Evolutionary conservation across 1,140 invertebrate genomes (phyloP).

Genomic region (Drosophila miranda): DNA sequence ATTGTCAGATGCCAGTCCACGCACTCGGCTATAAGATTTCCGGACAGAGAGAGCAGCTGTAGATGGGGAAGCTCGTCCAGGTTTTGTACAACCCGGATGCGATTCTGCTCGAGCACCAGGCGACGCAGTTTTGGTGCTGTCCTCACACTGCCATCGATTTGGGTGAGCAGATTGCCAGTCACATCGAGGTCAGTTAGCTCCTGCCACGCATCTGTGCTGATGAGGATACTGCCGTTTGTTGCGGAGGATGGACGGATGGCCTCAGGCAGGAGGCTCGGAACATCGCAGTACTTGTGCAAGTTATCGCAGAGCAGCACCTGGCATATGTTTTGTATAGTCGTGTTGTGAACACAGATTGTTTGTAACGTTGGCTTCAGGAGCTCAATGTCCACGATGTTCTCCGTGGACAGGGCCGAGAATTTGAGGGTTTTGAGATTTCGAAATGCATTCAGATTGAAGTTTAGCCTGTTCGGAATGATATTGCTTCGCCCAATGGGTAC

Average conservation of each 20-base stretch:
- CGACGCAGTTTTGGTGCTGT: conserved; percentile 89
- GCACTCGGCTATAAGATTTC: conserved; percentile 88
- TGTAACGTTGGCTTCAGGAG: conserved; percentile 87
- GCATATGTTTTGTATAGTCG: conserved; percentile 85
- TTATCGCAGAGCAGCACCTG: conserved; percentile 91
- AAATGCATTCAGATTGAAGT: conserved; percentile 91
- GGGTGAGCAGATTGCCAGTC: conserved; percentile 89
- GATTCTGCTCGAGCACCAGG: conserved; percentile 90
- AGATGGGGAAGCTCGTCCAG: conserved; percentile 90
- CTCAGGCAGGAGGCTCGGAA: conserved; percentile 58
- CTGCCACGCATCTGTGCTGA: conserved; percentile 84
- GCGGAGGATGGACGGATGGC: not conserved
- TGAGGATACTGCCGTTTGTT: conserved; percentile 30
- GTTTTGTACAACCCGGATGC: conserved; percentile 89
- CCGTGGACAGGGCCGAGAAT: conserved; percentile 85
- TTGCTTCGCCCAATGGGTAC: conserved; percentile 88
- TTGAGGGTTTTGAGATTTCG: conserved; percentile 87
- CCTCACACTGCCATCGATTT: conserved; percentile 91
- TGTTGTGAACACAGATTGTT: conserved; percentile 85
- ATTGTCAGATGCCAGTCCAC: conserved; percentile 92
- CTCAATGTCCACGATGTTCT: conserved; percentile 86
- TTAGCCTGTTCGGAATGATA: conserved; percentile 90
- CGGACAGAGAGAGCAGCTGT: conserved; percentile 89
- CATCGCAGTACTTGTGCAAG: conserved; percentile 84
- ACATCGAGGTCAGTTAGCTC: conserved; percentile 88